phyloP scores from a whole-genome alignment of 2,113 vertebrate genomes.

The Alces alces region DNA sequence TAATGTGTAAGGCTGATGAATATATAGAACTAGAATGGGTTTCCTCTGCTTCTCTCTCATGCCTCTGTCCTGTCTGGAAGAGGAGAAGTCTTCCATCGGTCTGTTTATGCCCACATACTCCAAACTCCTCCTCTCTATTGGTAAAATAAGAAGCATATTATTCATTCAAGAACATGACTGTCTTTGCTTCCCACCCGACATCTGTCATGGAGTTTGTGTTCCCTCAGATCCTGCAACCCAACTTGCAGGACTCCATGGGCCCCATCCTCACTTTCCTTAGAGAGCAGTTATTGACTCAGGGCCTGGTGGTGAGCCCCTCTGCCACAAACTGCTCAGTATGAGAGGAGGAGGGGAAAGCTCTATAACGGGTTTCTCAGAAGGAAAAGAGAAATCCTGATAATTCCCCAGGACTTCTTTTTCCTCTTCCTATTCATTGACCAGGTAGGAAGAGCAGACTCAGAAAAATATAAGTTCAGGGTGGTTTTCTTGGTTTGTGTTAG shows the following conservation, averaged over 20 bases:
- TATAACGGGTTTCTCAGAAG: not conserved
- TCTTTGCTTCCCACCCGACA: not conserved
- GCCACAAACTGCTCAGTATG: not conserved
- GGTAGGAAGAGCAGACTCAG: not conserved
- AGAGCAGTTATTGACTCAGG: not conserved
- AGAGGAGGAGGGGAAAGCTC: not conserved
- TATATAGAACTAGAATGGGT: not conserved
- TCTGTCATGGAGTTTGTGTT: not conserved
- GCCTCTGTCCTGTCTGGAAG: not conserved
- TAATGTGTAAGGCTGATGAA: not conserved
- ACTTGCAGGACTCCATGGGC: not conserved
- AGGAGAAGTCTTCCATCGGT: not conserved
- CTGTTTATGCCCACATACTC: not conserved
- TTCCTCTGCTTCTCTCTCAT: not conserved
- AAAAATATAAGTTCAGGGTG: not conserved
- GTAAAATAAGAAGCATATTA: not conserved
- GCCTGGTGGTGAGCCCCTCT: not conserved
- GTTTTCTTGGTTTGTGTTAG: not conserved
- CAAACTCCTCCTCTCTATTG: not conserved
- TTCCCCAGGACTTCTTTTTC: not conserved
- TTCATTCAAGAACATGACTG: not conserved
- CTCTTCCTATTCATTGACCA: not conserved
- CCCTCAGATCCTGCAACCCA: not conserved
- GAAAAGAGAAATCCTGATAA: not conserved
- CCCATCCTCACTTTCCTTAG: not conserved